Base-by-base conservation (phyloP, 2,113 vertebrate species). In the Myxocyprinus asiaticus region DNA sequence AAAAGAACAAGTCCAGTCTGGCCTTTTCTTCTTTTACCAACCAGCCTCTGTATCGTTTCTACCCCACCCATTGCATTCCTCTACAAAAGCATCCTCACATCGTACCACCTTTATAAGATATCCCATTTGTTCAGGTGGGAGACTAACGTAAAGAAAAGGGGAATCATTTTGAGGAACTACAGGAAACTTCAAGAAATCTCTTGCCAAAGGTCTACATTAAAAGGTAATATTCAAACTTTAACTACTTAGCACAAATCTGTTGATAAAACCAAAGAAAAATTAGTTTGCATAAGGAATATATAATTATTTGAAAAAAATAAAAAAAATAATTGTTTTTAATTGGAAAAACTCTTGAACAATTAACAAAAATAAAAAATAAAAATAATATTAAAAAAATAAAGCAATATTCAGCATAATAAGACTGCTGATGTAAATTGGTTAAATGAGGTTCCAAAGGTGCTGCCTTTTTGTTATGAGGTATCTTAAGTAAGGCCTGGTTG, bases 1-100 rank as follows among this genome's bases (percentile, higher is more conserved):
- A 55, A 15, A 2, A n/a, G 22, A 79, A 84, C 91, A 89, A 82
- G 91, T 88, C 82, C 78, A 82, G 86, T 88, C 91, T 87, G 79
- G 92, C 86, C 69, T 61, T 65, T 65, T 76, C 73, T 12, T 50
- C 11, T 45, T 69, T 17, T 50, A 15, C 48, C 10, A 7, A 3
- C 47, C 9, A 2, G 0, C 47, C 55, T 67, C 8, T 5, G 22
- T 87, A 88, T 87, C 70, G 42, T 10, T 62, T 62, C 6, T 45
- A 48, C 74, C 9, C 74, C 74, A 66, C 74, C 74, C 74, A 15
- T 9, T 9, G 45, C 47, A 90, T 90, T 90, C 88, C 80, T 81
- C 79, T 87, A 88, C 83, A 93, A 86, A 91, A 88, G 62, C 33
- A 2, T 75, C 14, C 44, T 58, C 9, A 17, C 50, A 56, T 64